phyloP scores from a whole-genome alignment of 2,113 vertebrate genomes.

The Apodemus speciosus region DNA sequence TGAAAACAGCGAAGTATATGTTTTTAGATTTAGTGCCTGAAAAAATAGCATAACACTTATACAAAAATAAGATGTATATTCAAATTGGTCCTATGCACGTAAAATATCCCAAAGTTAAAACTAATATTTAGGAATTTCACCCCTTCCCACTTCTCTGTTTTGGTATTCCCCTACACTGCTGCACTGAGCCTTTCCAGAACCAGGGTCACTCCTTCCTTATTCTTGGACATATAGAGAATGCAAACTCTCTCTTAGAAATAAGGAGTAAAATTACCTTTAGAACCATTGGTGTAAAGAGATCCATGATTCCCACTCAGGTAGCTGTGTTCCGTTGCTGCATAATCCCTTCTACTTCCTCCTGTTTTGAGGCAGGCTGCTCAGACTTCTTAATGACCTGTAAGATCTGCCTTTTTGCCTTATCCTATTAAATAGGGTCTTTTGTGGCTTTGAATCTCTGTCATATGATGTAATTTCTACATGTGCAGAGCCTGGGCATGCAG shows the following conservation, averaged over 20 bases:
- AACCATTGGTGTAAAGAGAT: background rate
- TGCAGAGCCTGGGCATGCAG: background rate
- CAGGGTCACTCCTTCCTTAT: no score
- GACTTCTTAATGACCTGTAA: background rate
- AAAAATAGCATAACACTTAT: background rate
- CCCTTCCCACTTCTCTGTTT: no score
- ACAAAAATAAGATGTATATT: background rate
- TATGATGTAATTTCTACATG: background rate
- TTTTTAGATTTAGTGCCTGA: background rate
- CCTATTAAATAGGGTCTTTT: background rate
- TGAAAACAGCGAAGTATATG: slow-evolving; percentile 8
- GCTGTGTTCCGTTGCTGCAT: background rate
- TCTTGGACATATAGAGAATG: background rate
- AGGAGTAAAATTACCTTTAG: background rate
- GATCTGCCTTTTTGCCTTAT: background rate
- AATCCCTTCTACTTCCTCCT: background rate
- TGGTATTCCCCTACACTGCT: no score
- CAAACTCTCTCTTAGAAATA: background rate
- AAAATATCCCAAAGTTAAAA: slow-evolving; percentile 9
- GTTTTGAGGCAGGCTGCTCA: background rate
- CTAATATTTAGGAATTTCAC: background rate
- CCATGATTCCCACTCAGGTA: background rate
- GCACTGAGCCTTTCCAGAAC: no score
- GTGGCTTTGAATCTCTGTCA: background rate
- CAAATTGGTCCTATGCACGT: background rate